Evolutionary conservation across 92 coral and sea anemone species (phyloP), one percentile per base, ranked within the genome.

Genomic region (Zoanthus sociatus): DNA sequence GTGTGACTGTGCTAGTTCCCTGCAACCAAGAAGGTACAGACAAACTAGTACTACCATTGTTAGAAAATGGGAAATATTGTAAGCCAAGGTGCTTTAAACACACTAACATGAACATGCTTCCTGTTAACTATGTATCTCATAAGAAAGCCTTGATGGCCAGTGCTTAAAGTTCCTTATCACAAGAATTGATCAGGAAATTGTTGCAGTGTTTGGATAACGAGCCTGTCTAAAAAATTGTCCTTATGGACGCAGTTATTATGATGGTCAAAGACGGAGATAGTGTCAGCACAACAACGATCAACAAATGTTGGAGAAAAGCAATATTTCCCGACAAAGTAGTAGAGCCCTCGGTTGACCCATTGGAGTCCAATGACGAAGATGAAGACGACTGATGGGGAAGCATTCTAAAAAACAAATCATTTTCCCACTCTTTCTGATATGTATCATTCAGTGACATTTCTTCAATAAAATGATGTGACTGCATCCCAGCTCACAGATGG

Each of bases 61-160:
- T 89, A 31, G 88, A 83, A 1, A 83, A 68, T 55, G 92, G 92
- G 69, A 89, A 88, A 32, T 88, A 88, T 50, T 88, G 84, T n/a
- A 67, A 78, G 61, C 88, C 84, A 84, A 76, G 91, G 31, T 88
- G 91, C 78, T 88, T 88, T 37, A 73, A 77, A 72, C 74, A 73
- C 66, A 71, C 56, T 10, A 90, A 90, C 71, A 83, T 87, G 64
- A 90, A 90, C 71, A 83, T 87, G 64, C 88, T 87, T 5, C 79
- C 93, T 26, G 90, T 87, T 15, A 77, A 21, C 54, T 90, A 82
- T 87, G 30, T 37, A 31, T 50, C 90, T 16, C 78, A 87, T 69
- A 87, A 76, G 85, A 89, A 84, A 17, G 88, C 92, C 6, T 84
- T 67, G 89, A 86, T 74, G 46, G 77, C 21, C 76, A 86, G 76